Conservation (phyloP, 2,888 invertebrate genomes). For the Thecocarcelia acutangulata region DNA sequence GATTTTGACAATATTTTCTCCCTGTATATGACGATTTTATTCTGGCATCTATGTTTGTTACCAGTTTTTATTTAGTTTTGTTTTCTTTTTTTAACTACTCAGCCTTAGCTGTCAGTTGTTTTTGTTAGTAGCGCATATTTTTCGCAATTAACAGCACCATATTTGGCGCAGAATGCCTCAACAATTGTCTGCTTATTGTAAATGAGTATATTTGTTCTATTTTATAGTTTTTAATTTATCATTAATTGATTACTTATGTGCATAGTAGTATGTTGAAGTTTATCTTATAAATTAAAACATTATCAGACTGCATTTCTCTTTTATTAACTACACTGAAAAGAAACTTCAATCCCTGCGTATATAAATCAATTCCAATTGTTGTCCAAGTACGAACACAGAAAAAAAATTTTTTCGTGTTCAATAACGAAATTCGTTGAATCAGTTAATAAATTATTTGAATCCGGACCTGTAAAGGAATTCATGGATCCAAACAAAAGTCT, state of each 20-base stretch:
- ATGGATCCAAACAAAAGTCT: too few species aligned
- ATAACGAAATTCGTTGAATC: too few species aligned
- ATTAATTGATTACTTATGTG: conserved; percentile 53
- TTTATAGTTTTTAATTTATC: conserved; percentile 10
- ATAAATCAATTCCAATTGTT: too few species aligned
- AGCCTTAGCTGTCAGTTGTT: conserved; percentile 48
- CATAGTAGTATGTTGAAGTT: background rate
- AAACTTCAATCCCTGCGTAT: too few species aligned
- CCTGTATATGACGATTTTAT: background rate
- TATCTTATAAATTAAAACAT: conserved; percentile 20
- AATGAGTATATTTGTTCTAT: conserved; percentile 2
- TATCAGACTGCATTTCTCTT: conserved; percentile 29
- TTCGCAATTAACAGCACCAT: conserved; percentile 19
- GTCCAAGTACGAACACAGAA: too few species aligned
- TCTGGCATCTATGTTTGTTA: too few species aligned
- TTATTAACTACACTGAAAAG: background rate
- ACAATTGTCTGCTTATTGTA: conserved; percentile 17
- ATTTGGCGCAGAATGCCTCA: conserved; percentile 42
- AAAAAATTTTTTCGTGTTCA: too few species aligned
- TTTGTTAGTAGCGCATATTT: background rate
- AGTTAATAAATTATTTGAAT: too few species aligned
- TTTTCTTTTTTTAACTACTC: conserved; percentile 8
- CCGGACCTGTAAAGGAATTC: too few species aligned
- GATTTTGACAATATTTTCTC: too few species aligned
- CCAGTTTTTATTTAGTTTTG: conserved; percentile 3